A percentile compares a stretch with the other conserved stretches of the same genome.
Conservation (phyloP, 1,140 invertebrate genomes). For the Mesaphorura yosii region DNA sequence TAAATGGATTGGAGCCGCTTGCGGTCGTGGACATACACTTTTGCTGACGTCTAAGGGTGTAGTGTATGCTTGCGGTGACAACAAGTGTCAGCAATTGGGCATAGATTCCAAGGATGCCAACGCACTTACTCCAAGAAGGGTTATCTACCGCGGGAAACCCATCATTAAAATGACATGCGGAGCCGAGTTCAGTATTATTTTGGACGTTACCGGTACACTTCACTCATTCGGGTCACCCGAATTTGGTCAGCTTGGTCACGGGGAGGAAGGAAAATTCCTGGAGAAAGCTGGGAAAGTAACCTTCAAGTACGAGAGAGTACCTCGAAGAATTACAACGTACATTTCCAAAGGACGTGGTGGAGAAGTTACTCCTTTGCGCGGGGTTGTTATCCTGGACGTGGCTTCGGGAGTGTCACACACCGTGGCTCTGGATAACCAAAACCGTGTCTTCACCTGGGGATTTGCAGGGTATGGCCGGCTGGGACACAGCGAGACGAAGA, state of each 20-base stretch:
- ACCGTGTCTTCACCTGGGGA: conserved; percentile 82
- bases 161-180: conserved; percentile 78
- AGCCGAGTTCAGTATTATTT: conserved; percentile 78
- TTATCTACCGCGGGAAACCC: conserved; percentile 53
- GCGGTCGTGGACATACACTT: conserved; percentile 73
- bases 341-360: conserved; percentile 81
- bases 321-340: conserved; percentile 71
- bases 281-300: conserved; percentile 75
- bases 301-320: conserved; percentile 69
- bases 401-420: conserved; percentile 83
- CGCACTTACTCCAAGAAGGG: conserved; percentile 57
- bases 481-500: conserved; percentile 80
- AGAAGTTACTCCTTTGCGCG: conserved; percentile 66
- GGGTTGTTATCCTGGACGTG: conserved; percentile 77
- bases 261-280: conserved; percentile 87
- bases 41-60: conserved; percentile 75
- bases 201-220: conserved; percentile 74
- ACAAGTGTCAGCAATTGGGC: conserved; percentile 82
- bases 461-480: conserved; percentile 86
- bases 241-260: conserved; percentile 82
- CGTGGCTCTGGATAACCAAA: conserved; percentile 73
- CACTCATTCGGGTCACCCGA: conserved; percentile 86
- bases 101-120: conserved; percentile 57
- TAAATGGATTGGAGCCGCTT: conserved; percentile 73
- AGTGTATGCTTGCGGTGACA: conserved; percentile 76